Base-by-base conservation (phyloP, 2,888 invertebrate genomes). In the Pteria penguin region DNA sequence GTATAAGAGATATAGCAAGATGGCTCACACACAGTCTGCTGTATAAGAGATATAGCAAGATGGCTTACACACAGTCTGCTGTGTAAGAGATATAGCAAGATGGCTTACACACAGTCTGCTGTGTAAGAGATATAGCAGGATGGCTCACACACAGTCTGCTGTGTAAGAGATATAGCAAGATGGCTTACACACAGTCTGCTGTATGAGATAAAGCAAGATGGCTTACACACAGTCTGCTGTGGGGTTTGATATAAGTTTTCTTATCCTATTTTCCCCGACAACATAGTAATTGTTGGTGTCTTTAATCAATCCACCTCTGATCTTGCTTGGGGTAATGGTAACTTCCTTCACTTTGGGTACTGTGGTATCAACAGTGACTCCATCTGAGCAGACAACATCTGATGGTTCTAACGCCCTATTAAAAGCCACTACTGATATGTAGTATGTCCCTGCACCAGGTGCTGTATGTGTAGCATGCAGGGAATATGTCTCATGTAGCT, bases 321-420 rank as follows among this genome's bases (percentile, higher is more conserved):
- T 76, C 27, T 72, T 68, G 5, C 81, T 80, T 32, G 73, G 79
- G 24, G 78, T 70, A 27, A 87, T 70, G 11, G 57, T 62, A 14
- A 85, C 62, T 22, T 81, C 76, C 52, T 33, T 61, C n/a, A 84
- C 65, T 26, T 31, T 36, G 26, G 86, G 82, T 2, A 72, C 29
- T 24, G 66, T 55, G 3, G 63, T 67, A 55, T 83, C 83, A 5
- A 87, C 69, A 0, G 76, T 78, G 2, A 87, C 82, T 31, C 87
- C 87, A 70, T 87, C 85, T 27, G 86, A 86, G 76, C 88, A 88
- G 14, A 86, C 86, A 0, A 85, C 82, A 14, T 74, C 75, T n/a
- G 86, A 86, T 5, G 79, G 76, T 24, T 80, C 84, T 4, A 85
- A 65, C 3, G 87, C 88, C 33, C 80, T 79, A 72, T 88, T 88